phyloP scores from a whole-genome alignment of 2,113 vertebrate genomes.

The Bambusicola thoracicus region DNA sequence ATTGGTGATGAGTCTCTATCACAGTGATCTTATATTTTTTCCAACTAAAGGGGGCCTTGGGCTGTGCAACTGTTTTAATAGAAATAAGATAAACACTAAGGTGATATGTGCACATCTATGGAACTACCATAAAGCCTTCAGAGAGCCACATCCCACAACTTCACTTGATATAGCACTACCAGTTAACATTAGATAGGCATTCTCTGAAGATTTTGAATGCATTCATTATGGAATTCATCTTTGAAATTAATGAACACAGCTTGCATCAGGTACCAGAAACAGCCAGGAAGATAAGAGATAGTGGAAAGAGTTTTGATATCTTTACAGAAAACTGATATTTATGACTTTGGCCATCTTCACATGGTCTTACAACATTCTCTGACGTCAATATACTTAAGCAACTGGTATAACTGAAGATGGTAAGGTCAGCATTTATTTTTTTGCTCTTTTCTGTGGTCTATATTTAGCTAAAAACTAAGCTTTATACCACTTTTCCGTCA shows the following conservation, averaged over 20 bases:
- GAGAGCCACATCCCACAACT: neutral
- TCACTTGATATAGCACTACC: neutral
- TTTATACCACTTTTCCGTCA: neutral
- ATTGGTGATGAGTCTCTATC: slow-evolving; percentile 8
- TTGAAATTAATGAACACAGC: neutral
- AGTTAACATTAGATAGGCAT: neutral
- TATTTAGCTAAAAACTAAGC: neutral
- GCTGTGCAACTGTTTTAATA: neutral
- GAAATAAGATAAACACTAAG: neutral
- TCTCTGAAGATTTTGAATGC: neutral
- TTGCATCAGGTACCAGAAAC: neutral
- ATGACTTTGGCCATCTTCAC: neutral
- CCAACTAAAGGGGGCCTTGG: neutral
- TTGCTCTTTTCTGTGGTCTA: neutral
- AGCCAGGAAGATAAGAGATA: neutral
- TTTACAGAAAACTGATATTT: neutral
- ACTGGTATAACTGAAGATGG: neutral
- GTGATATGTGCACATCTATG: accelerated
- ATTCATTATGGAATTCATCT: neutral
- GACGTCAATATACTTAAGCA: neutral
- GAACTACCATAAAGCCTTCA: neutral
- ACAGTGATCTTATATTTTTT: neutral
- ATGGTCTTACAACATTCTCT: neutral
- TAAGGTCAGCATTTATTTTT: neutral
- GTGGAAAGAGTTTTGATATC: neutral